Conservation (phyloP, 2,113 vertebrate genomes). For the Polypterus senegalus region DNA sequence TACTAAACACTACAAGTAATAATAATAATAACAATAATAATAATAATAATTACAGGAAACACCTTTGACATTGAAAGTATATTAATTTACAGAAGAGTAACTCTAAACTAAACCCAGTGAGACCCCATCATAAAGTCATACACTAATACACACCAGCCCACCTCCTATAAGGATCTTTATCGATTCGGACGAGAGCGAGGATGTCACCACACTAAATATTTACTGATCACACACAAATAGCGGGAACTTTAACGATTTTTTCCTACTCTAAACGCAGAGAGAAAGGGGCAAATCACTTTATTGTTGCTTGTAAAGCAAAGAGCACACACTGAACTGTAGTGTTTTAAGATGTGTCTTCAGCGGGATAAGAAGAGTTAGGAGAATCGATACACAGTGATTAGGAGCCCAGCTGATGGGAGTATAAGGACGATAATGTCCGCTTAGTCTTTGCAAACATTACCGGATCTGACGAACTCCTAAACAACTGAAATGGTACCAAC, state of each 20-base stretch:
- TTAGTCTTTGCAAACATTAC: too few species aligned
- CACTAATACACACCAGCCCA: conserved; percentile 47
- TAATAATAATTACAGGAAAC: too few species aligned
- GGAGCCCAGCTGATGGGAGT: conserved; percentile 50
- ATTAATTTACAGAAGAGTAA: conserved; percentile 29
- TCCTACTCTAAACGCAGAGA: conserved; percentile 56
- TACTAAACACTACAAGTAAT: too few species aligned
- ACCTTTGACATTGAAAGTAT: too few species aligned
- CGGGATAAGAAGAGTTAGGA: conserved; percentile 76
- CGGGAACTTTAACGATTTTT: conserved; percentile 77
- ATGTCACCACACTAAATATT: conserved; percentile 94
- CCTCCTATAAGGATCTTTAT: conserved; percentile 68
- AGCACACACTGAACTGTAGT: conserved; percentile 62
- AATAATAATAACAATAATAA: too few species aligned
- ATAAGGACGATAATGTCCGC: conserved; percentile 20
- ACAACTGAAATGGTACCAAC: too few species aligned
- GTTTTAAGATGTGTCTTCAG: conserved; percentile 76
- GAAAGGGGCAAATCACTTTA: conserved; percentile 83
- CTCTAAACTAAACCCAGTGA: conserved; percentile 43
- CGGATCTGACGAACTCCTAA: too few species aligned
- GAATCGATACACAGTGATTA: conserved; percentile 77
- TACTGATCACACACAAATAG: conserved; percentile 93
- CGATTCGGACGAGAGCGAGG: conserved; percentile 76
- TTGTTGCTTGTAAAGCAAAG: conserved; percentile 87
- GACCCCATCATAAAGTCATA: conserved; percentile 26